Percentiles rank a stretch among this genome's conserved stretches.
phyloP scores from a whole-genome alignment of 2,797 vertebrate genomes.

The Pseudochirops corinnae region DNA sequence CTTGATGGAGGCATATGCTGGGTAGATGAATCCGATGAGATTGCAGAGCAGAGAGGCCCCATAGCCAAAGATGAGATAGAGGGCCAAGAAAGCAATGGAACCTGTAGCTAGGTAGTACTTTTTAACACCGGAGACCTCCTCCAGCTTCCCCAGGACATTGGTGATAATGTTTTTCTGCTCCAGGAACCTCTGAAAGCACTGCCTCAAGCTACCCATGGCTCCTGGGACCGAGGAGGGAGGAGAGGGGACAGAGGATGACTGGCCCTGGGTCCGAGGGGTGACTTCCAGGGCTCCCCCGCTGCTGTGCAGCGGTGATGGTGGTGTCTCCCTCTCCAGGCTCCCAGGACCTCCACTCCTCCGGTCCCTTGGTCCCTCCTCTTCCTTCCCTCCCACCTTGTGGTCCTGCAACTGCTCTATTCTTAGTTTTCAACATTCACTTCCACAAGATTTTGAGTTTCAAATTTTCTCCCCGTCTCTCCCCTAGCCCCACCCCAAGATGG shows the following conservation, averaged over 20 bases:
- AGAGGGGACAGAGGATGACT: neutral
- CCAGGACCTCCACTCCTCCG: slow-evolving; percentile 1
- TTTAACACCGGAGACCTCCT: slow-evolving; percentile 90
- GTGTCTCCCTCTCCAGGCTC: neutral
- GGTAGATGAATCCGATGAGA: too few species aligned
- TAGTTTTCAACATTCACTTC: too few species aligned
- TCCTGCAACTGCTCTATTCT: neutral
- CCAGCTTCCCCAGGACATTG: slow-evolving; percentile 88
- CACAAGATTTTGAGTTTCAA: too few species aligned
- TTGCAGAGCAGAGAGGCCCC: too few species aligned
- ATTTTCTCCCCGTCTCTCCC: too few species aligned
- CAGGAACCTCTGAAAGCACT: slow-evolving; percentile 89
- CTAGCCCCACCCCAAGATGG: too few species aligned
- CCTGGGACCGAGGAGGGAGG: neutral
- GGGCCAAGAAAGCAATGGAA: slow-evolving; percentile 64
- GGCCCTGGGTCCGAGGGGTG: slow-evolving; percentile 14
- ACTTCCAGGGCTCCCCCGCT: neutral
- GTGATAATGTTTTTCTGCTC: slow-evolving; percentile 90
- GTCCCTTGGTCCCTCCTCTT: neutral
- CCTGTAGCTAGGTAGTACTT: slow-evolving; percentile 91
- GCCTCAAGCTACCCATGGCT: slow-evolving; percentile 82
- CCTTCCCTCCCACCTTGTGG: neutral
- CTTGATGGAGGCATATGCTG: too few species aligned
- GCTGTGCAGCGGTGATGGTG: neutral
- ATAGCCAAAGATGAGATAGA: too few species aligned